These are phyloP conservation scores for Heliocidaris tuberculata DNA, from an alignment of 35 echinoderm and acorn worm species.

Conservation along the genomic window DNA sequence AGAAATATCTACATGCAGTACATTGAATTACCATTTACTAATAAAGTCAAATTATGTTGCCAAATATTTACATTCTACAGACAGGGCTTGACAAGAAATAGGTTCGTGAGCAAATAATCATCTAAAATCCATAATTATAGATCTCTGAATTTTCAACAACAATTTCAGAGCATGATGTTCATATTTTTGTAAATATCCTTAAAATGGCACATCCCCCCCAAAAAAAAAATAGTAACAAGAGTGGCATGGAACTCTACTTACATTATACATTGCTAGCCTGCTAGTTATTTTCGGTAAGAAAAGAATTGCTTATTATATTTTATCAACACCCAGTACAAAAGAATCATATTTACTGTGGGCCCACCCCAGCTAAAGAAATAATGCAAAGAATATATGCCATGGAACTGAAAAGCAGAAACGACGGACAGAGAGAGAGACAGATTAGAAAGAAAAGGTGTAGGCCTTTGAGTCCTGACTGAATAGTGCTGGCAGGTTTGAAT, in stretches of 20 bases:
- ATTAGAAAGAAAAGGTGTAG: background rate
- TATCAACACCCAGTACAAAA: background rate
- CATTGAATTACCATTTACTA: too few species aligned
- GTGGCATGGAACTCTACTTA: background rate
- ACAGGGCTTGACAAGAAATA: too few species aligned
- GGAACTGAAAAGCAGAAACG: background rate
- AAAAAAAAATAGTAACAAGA: background rate
- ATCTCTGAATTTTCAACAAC: too few species aligned
- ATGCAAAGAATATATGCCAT: background rate
- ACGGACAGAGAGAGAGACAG: background rate
- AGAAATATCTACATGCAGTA: too few species aligned
- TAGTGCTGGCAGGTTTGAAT: background rate
- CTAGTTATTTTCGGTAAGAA: background rate
- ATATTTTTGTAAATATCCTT: background rate
- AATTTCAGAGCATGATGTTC: background rate
- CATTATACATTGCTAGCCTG: background rate
- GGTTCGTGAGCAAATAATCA: too few species aligned
- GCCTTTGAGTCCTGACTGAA: background rate
- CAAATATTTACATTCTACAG: too few species aligned
- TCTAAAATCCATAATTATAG: too few species aligned
- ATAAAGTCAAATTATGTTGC: too few species aligned
- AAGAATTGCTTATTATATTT: background rate
- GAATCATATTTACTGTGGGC: background rate
- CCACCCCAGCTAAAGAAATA: background rate
- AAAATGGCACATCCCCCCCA: background rate